Evolutionary conservation across 1,140 invertebrate genomes (phyloP).

Genomic region (Trichogramma pretiosum): DNA sequence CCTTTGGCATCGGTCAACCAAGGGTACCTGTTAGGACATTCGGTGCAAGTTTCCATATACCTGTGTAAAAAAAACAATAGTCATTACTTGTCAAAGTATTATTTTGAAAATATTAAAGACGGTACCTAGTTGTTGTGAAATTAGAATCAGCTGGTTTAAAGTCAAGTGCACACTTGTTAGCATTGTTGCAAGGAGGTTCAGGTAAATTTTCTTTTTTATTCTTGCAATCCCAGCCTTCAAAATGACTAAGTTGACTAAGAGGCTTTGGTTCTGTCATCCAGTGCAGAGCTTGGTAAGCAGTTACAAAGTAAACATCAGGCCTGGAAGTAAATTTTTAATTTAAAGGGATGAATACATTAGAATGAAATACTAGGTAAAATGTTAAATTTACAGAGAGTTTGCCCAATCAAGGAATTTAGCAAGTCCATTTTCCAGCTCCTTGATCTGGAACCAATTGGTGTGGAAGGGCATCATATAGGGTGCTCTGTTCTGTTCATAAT

Average conservation of each 20-base stretch:
- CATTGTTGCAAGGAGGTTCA: slow-evolving; percentile 66
- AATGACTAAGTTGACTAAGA: slow-evolving; percentile 58
- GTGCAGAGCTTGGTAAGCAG: slow-evolving; percentile 77
- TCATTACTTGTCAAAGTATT: slow-evolving; percentile 1
- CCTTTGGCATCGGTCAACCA: slow-evolving; percentile 80
- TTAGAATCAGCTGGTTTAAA: slow-evolving; percentile 69
- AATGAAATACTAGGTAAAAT: no score
- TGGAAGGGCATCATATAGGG: slow-evolving; percentile 92
- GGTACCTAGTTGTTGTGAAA: slow-evolving; percentile 62
- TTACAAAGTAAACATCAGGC: slow-evolving; percentile 83
- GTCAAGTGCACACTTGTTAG: slow-evolving; percentile 75
- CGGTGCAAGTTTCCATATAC: slow-evolving; percentile 79
- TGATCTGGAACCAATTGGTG: slow-evolving; percentile 90
- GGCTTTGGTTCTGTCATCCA: slow-evolving; percentile 85
- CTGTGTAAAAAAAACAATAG: slow-evolving; percentile 37
- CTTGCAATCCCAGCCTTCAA: slow-evolving; percentile 74
- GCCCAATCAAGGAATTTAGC: slow-evolving; percentile 82
- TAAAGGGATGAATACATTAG: no score
- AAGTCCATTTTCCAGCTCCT: slow-evolving; percentile 72
- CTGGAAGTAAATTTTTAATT: slow-evolving; percentile 41
- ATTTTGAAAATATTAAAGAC: slow-evolving; percentile 8
- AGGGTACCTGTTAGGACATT: slow-evolving; percentile 79
- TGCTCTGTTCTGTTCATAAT: slow-evolving; percentile 79
- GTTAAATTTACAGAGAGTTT: slow-evolving; percentile 58
- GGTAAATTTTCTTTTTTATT: slow-evolving; percentile 61